A percentile compares a stretch with the other conserved stretches of the same genome.
These are phyloP conservation scores for Lamellibrachia columna DNA, from an alignment of 2,888 invertebrate species.

Conservation along the genomic window DNA sequence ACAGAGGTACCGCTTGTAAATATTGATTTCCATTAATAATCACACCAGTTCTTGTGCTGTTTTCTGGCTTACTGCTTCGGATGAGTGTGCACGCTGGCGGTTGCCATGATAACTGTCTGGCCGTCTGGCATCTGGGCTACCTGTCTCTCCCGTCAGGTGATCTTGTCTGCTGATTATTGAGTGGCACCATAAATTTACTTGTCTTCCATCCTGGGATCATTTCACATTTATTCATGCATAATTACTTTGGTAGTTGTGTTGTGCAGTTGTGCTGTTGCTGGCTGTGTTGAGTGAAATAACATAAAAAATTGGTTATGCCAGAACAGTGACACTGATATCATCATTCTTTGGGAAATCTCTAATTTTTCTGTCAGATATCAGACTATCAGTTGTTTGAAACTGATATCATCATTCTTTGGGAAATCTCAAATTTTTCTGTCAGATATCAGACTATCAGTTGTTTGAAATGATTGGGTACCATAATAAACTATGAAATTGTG, in stretches of 20 bases:
- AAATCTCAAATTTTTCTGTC: too few relatives aligned
- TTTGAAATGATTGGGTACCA: too few relatives aligned
- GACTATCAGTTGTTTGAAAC: too few relatives aligned
- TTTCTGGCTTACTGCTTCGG: conserved; percentile 9
- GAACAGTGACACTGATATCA: not conserved
- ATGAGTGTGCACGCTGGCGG: not conserved
- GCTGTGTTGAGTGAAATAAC: not conserved
- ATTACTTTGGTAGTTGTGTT: not conserved
- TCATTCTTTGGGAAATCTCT: too few relatives aligned
- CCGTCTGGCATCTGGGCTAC: conserved; percentile 7
- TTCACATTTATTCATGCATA: not conserved
- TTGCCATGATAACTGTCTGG: conserved; percentile 12
- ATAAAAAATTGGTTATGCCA: not conserved
- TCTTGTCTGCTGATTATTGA: not conserved
- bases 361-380: too few relatives aligned
- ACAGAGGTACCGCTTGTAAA: conserved; percentile 16
- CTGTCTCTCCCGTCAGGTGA: not conserved
- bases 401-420: too few relatives aligned
- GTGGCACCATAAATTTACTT: not conserved
- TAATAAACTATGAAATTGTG: too few relatives aligned
- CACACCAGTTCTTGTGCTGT: not conserved
- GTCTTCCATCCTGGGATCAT: not conserved
- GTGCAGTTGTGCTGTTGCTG: not conserved
- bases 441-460: too few relatives aligned
- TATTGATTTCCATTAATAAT: conserved; percentile 16